A percentile compares a stretch with the other conserved stretches of the same genome.
These are phyloP conservation scores for Lobophora halterata DNA, from an alignment of 2,888 invertebrate species.

Conservation along the genomic window DNA sequence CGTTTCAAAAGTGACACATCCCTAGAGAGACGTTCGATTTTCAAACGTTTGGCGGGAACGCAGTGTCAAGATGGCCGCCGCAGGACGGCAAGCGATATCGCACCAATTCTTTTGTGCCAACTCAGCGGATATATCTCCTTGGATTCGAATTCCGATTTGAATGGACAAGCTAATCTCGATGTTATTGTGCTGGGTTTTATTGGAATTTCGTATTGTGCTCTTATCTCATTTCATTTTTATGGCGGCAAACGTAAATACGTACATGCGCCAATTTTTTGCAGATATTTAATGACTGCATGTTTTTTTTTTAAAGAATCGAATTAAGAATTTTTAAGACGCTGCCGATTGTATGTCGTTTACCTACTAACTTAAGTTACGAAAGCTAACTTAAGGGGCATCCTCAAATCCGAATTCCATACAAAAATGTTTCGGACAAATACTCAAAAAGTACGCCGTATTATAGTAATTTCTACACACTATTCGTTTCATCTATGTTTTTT, in stretches of 20 bases:
- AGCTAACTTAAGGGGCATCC: no score
- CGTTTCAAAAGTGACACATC: constrained; percentile 37
- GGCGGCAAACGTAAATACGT: constrained; percentile 5
- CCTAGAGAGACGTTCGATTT: constrained; percentile 52
- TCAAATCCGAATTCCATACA: no score
- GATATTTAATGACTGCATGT: no score
- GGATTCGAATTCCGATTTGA: constrained; percentile 59
- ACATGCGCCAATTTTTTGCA: no score
- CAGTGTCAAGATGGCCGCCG: constrained; percentile 42
- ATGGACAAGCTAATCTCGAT: constrained; percentile 67
- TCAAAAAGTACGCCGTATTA: no score
- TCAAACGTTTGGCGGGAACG: constrained; percentile 33
- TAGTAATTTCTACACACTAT: no score
- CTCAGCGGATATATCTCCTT: constrained; percentile 58
- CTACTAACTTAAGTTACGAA: no score
- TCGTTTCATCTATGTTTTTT: no score
- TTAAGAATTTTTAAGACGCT: no score
- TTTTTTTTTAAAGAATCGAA: no score
- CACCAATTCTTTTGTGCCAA: constrained; percentile 69
- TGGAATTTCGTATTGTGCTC: constrained; percentile 38
- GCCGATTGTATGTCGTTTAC: no score
- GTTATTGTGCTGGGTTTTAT: constrained; percentile 56
- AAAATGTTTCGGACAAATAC: no score
- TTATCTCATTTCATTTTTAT: constrained; percentile 28
- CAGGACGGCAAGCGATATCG: constrained; percentile 57